phyloP scores from a whole-genome alignment of 2,888 invertebrate genomes.

The Gisinianus flammeolus region DNA sequence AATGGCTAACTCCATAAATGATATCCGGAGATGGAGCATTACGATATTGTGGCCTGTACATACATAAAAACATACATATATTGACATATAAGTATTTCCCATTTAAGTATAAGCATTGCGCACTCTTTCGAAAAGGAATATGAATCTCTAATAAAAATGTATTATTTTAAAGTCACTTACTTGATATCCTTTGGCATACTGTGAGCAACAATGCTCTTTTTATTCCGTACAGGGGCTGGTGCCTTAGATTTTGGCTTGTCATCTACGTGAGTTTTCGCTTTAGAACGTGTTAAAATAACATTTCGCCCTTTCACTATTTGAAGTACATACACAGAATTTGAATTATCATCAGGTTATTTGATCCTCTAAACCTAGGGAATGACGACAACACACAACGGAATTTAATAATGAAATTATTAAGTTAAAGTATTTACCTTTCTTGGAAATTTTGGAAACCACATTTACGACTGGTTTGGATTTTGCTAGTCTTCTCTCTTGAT shows the following conservation, averaged over 20 bases:
- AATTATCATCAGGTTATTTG: too few species aligned
- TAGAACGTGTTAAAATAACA: constrained; percentile 56
- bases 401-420: too few species aligned
- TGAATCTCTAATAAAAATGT: neutral
- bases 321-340: too few species aligned
- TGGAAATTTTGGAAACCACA: constrained; percentile 51
- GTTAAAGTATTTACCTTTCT: constrained; percentile 51
- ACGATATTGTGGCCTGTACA: constrained; percentile 40
- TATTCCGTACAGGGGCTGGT: neutral
- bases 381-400: too few species aligned
- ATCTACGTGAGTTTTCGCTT: constrained; percentile 25
- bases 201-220: constrained; percentile 4
- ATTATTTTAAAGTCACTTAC: constrained; percentile 7
- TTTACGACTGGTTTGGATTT: constrained; percentile 48
- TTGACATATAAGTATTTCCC: too few species aligned
- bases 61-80: too few species aligned
- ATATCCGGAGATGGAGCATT: constrained; percentile 59
- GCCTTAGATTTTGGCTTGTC: neutral
- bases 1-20: constrained; percentile 53
- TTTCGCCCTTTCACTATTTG: constrained; percentile 35
- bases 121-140: too few species aligned
- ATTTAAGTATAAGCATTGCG: neutral
- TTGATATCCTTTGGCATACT: constrained; percentile 21
- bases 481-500: constrained; percentile 51
- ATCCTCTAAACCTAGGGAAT: too few species aligned